Evolutionary conservation across 2,797 vertebrate genomes (phyloP).

Genomic region (Lepilemur ruficaudatus): DNA sequence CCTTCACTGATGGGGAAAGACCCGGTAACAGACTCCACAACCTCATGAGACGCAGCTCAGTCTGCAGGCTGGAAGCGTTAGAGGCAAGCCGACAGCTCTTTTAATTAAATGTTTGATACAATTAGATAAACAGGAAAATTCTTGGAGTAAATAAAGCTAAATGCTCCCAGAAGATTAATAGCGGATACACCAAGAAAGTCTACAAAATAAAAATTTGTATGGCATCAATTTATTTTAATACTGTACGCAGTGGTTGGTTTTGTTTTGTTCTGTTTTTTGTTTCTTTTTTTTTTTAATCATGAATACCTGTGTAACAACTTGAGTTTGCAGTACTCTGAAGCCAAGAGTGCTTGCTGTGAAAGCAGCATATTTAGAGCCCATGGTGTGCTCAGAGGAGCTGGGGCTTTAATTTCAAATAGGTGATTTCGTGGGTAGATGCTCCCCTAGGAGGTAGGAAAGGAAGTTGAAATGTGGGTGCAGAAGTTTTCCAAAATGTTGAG

Average conservation of each 20-base stretch:
- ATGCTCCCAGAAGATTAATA: conserved; percentile 53
- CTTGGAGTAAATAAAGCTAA: conserved; percentile 53
- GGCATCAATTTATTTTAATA: conserved; percentile 47
- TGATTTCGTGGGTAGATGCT: background rate
- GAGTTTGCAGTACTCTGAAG: background rate
- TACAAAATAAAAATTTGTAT: conserved; percentile 36
- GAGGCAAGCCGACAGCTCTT: background rate
- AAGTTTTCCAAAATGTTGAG: background rate
- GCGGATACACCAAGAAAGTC: background rate
- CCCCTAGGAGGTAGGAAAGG: background rate
- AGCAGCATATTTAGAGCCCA: background rate
- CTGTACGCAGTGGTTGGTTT: background rate
- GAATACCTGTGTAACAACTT: background rate
- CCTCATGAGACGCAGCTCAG: background rate
- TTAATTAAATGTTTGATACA: conserved; percentile 71
- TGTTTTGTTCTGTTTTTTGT: background rate
- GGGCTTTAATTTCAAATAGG: background rate
- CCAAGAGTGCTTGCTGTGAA: background rate
- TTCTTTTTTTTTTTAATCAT: background rate
- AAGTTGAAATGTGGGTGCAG: background rate
- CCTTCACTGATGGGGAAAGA: conserved; percentile 41
- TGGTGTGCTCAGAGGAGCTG: background rate
- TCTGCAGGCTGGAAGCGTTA: background rate
- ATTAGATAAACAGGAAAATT: conserved; percentile 62
- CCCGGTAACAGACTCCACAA: background rate